These are phyloP conservation scores for Cetoscarus ocellatus DNA, from an alignment of 2,797 vertebrate species.

Conservation along the genomic window DNA sequence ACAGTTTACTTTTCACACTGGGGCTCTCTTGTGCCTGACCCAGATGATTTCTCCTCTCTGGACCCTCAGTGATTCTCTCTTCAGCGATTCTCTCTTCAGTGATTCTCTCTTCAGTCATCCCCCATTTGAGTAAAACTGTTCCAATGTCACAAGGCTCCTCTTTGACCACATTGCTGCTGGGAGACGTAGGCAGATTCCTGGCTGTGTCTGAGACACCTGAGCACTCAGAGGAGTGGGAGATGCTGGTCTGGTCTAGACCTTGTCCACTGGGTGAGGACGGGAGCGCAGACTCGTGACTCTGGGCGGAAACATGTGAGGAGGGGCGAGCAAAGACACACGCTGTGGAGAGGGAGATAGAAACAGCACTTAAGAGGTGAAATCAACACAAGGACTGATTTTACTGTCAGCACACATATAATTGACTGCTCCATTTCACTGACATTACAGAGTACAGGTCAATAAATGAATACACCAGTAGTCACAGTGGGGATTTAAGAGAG, in stretches of 20 bases:
- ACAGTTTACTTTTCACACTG: conserved; percentile 17
- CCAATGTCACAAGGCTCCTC: conserved; percentile 74
- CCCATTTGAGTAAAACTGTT: conserved; percentile 70
- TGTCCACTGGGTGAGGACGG: conserved; percentile 45
- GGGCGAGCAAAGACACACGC: conserved; percentile 62
- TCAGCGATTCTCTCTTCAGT: conserved; percentile 64
- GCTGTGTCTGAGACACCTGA: conserved; percentile 1
- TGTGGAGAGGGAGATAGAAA: conserved; percentile 27
- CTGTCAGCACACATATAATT: too few relatives aligned
- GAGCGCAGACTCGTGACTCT: conserved; percentile 49
- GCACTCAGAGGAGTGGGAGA: conserved; percentile 44
- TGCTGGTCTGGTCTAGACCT: conserved; percentile 43
- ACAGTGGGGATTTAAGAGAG: too few relatives aligned
- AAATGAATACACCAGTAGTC: too few relatives aligned
- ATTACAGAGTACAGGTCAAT: too few relatives aligned
- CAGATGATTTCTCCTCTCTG: conserved; percentile 10
- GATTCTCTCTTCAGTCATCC: conserved; percentile 65
- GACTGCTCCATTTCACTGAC: too few relatives aligned
- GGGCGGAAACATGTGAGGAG: conserved; percentile 53
- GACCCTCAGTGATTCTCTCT: conserved; percentile 38
- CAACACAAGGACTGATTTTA: too few relatives aligned
- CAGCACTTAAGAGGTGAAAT: not conserved
- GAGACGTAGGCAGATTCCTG: conserved; percentile 29
- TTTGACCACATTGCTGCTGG: conserved; percentile 65
- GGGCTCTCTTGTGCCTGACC: conserved; percentile 20